Base-by-base conservation (phyloP, 2,797 vertebrate genomes). In the Gephyroberyx darwinii region DNA sequence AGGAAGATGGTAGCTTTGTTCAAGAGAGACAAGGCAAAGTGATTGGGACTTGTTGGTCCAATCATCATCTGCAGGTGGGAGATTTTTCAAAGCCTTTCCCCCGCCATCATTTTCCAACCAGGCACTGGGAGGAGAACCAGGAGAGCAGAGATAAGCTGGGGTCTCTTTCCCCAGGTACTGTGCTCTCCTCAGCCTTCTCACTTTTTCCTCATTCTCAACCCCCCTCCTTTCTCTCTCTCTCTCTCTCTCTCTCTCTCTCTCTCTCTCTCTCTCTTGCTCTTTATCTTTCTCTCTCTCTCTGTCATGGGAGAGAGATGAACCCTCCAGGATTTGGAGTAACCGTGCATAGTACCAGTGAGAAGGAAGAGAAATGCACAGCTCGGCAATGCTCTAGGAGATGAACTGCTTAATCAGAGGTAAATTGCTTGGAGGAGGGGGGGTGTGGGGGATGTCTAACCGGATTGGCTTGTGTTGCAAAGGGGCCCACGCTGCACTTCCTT, bases 361-460 rank as follows among this genome's bases (percentile, higher is more conserved):
- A 41, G 7, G 37, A 58, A 2, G 20, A 65, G 33, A 57, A 65
- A 74, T 26, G 26, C 26, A 31, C 39, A 53, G 52, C 73, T 82
- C 65, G 58, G 66, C 71, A 75, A 59, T 75, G 58, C 81, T 83
- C 76, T 74, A 51, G 70, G 74, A 84, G 81, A 79, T 78, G 65
- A 83, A 81, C 74, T 76, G 79, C 77, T 90, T 89, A 83, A 87
- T 89, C 68, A 78, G 81, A 86, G 82, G 72, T 79, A 67, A 81
- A 79, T 78, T 81, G 82, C 84, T 88, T 65, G 69, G 80, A 88
- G 73, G 81, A 85, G 82, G 82, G 74, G 54, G 37, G 39, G 33
- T 8, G 75, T 54, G 51, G 22, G 60, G 8, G 41, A 50, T 82
- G 70, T 82, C 61, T 64, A 71, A 86, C 69, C 43, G 78, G 43